Base-by-base conservation (phyloP, 1,140 invertebrate genomes). In the Venturia canescens region DNA sequence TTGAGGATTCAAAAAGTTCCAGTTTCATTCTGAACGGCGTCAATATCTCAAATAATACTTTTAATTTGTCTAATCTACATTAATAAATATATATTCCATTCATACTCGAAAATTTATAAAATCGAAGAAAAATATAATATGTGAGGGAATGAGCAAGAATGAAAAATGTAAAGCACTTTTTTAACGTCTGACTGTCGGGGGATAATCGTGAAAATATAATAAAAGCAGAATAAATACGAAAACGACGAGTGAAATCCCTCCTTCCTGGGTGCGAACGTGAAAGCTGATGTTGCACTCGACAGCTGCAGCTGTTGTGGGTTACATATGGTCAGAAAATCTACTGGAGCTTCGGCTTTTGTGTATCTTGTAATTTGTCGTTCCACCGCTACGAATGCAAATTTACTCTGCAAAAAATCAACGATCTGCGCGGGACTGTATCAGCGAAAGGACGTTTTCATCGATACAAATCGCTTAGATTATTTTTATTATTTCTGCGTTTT, bases 191-290 rank as follows among this genome's bases (percentile, higher is more conserved):
- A 50, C 23, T 82, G 27, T 67, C 48, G 31, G 44, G 44, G 60
- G 34, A 76, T 83, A 84, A 87, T 86, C 82, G 81, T 60, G 72
- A 86, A 87, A 84, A 82, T 83, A 81, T 82, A 79, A 81, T 83
- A 79, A 83, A 85, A 80, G 74, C 79, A 57, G 82, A 85, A 84
- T 83, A 84, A 78, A 66, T 50, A 38, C 0, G 71, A 66, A 23
- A 27, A 66, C 15, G 44, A 78, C 18, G 75, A 18, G 82, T 77
- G 76, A 75, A 57, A 31, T 38, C 29, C 66, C 67, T 76, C 44
- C 23, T 50, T 34, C 23, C 38, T 18, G 16, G 26, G 63, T 60
- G 57, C 57, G 57, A 60, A 60, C 63, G 63, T 66, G 63, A 66
- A 66, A 66, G 63, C 63, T 21, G 23, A 66, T 66, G 27, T 21